phyloP scores from a whole-genome alignment of 1,140 invertebrate species.

The Andrena cerasifolii region DNA sequence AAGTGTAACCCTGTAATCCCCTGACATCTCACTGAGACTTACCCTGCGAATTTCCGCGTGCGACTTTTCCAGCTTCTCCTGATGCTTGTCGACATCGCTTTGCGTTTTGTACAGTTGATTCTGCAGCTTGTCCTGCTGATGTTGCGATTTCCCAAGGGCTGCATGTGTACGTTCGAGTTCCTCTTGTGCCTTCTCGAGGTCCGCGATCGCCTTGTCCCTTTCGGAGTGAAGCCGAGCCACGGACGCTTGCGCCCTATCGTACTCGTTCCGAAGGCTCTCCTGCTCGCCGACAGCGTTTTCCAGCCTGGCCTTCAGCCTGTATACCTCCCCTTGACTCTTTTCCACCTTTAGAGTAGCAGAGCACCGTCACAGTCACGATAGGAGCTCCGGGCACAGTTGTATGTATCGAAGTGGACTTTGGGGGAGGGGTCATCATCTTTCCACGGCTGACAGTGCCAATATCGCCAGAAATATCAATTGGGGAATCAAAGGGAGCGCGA shows the following conservation, averaged over 20 bases:
- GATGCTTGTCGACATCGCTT: slow-evolving; percentile 94
- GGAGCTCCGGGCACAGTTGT: neutral
- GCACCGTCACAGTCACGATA: neutral
- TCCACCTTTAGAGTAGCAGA: slow-evolving; percentile 69
- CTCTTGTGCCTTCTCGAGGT: slow-evolving; percentile 94
- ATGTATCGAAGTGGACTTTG: too few species aligned
- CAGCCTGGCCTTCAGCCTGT: slow-evolving; percentile 94
- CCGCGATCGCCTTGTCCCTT: slow-evolving; percentile 91
- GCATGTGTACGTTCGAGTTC: slow-evolving; percentile 94
- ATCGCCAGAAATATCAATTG: too few species aligned
- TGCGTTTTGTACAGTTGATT: slow-evolving; percentile 93
- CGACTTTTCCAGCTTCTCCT: slow-evolving; percentile 92
- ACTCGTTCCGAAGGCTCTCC: slow-evolving; percentile 95
- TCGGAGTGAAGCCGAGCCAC: slow-evolving; percentile 93
- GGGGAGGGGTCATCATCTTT: too few species aligned
- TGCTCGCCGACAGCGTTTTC: slow-evolving; percentile 97
- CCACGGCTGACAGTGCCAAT: too few species aligned
- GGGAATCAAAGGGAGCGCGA: too few species aligned
- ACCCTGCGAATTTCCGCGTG: slow-evolving; percentile 91
- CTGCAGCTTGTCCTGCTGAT: slow-evolving; percentile 95
- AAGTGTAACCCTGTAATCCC: too few species aligned
- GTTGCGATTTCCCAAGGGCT: slow-evolving; percentile 93
- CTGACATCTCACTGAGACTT: too few species aligned
- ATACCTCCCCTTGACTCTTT: slow-evolving; percentile 97
- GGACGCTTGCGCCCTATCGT: slow-evolving; percentile 89